Percentiles rank a stretch among this genome's conserved stretches.
phyloP scores from a whole-genome alignment of 2,113 vertebrate genomes.

The Martes martes region DNA sequence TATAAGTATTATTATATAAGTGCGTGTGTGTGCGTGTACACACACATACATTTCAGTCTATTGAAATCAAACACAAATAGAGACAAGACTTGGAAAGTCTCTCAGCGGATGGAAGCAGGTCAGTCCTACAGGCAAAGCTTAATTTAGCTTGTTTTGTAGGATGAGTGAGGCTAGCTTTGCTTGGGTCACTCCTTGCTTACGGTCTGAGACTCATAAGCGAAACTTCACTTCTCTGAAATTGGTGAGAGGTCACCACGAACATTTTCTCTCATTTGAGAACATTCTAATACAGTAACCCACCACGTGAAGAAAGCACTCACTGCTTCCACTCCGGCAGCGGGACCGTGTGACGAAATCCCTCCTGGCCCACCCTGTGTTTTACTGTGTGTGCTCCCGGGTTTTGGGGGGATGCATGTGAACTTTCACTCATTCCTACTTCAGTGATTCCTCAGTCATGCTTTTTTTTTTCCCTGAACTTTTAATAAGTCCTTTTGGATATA shows the following conservation, averaged over 20 bases:
- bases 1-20: not conserved
- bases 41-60: rapidly evolving
- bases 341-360: no score
- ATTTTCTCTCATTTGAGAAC: not conserved
- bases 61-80: not conserved
- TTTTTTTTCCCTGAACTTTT: not conserved
- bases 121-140: not conserved
- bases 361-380: not conserved
- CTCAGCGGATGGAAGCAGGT: not conserved
- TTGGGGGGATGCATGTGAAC: not conserved
- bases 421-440: not conserved
- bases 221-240: not conserved
- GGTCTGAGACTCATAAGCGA: not conserved
- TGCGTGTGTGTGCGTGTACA: not conserved
- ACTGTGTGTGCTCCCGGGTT: not conserved
- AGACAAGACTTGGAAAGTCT: not conserved
- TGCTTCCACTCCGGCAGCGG: not conserved
- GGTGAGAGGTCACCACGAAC: not conserved
- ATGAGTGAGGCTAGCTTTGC: not conserved
- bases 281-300: no score
- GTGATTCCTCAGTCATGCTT: not conserved
- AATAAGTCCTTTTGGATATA: not conserved
- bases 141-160: not conserved
- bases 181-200: not conserved
- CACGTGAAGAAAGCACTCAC: not conserved